These are phyloP conservation scores for Rhinophrynus dorsalis DNA, from an alignment of 2,797 vertebrate genomes.

Conservation along the genomic window DNA sequence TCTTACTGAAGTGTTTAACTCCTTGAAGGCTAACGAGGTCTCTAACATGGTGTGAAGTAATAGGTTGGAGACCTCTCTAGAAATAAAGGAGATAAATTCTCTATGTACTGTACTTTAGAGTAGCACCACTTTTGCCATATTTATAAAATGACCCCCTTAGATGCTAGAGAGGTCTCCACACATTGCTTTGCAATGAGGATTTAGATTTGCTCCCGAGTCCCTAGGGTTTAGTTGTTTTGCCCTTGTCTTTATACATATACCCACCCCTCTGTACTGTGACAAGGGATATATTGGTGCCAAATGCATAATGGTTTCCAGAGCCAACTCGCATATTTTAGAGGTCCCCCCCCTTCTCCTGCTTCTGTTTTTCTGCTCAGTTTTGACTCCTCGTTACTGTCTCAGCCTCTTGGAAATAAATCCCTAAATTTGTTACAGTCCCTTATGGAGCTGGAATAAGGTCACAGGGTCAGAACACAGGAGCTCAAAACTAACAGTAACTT, in stretches of 20 bases:
- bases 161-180: too few species aligned
- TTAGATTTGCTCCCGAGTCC: too few species aligned
- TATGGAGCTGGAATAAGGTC: slow-evolving; percentile 25
- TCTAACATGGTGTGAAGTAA: too few species aligned
- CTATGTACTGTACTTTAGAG: too few species aligned
- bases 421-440: slow-evolving; percentile 43
- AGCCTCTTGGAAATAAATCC: slow-evolving; percentile 41
- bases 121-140: too few species aligned
- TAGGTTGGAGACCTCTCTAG: too few species aligned
- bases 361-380: slow-evolving; percentile 22
- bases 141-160: too few species aligned
- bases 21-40: too few species aligned
- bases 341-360: background rate
- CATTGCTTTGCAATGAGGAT: too few species aligned
- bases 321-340: background rate
- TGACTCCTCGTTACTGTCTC: slow-evolving; percentile 10
- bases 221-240: too few species aligned
- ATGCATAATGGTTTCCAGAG: background rate
- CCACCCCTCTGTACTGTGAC: background rate
- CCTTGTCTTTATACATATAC: background rate
- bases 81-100: too few species aligned
- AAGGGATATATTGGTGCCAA: background rate
- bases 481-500: slow-evolving; percentile 34
- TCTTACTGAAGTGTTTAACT: too few species aligned
- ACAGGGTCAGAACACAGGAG: slow-evolving; percentile 24